Base-by-base conservation (phyloP, 2,888 invertebrate genomes). In the Camponotus fellah region DNA sequence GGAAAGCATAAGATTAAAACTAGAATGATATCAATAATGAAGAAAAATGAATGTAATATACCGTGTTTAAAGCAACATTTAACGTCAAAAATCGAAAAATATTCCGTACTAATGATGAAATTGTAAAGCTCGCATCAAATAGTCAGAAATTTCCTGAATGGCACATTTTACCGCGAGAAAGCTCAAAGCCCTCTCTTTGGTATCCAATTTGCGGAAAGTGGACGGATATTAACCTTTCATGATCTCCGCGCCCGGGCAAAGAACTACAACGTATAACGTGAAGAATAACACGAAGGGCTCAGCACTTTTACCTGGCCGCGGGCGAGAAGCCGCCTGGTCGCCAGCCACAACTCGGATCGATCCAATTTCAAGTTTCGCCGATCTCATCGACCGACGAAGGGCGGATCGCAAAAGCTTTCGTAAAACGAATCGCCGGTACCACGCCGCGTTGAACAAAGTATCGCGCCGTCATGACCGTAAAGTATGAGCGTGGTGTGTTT, bases 381-480 rank as follows among this genome's bases (percentile, higher is more conserved):
- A 68, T 84, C 74, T 66, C 75, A 66, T 82, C 75, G 85, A 74
- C 12, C 66, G n/a, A 53, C 34, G 62, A 77, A 68, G 34, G 62
- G 43, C 12, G 64, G 40, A 49, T 10, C 62, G 58, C 46, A 37
- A 69, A 62, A 37, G 66, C 56, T 68, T 85, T 65, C 74, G 65
- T 86, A 77, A 86, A 87, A 87, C 77, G 84, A 74, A 89, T 87
- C 84, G 77, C 64, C 56, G 74, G 43, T 37, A 46, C 69, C 75
- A 34, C 34, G 76, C 56, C 71, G 69, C 68, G 74, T 40, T 58
- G 81, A 64, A 84, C 81, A 74, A 88, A 88, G 89, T 89, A 87
- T 88, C 82, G 82, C 86, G 64, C 85, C 82, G 85, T 88, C 82
- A 82, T 81, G 84, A 64, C 71, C 86, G 85, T 87, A 86, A 85